Evolutionary conservation across 2,797 vertebrate genomes (phyloP).

Genomic region (Chrysocyon brachyurus): DNA sequence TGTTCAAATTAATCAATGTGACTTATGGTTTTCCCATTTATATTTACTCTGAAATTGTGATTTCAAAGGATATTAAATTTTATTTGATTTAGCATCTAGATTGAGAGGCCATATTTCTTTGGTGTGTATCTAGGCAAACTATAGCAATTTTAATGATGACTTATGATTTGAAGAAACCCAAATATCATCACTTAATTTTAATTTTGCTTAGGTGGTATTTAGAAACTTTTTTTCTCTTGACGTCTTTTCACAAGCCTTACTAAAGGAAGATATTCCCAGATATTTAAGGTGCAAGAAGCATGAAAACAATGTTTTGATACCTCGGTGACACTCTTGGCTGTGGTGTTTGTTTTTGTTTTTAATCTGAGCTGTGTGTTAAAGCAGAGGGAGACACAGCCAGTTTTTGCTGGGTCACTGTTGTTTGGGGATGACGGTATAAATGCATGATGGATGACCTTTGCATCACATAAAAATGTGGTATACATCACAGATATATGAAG

Average conservation of each 20-base stretch:
- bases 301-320: background rate
- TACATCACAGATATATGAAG: background rate
- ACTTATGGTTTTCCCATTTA: conserved; percentile 59
- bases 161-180: conserved; percentile 64
- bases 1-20: conserved; percentile 60
- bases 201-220: conserved; percentile 27
- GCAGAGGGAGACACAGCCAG: background rate
- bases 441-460: background rate
- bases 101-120: conserved; percentile 50
- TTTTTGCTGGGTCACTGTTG: background rate
- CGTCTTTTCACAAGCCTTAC: background rate
- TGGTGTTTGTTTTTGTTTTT: too few species aligned
- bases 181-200: conserved; percentile 63
- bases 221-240: conserved; percentile 32
- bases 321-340: background rate
- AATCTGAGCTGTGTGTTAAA: background rate
- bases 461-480: background rate
- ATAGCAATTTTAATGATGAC: conserved; percentile 54
- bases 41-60: conserved; percentile 68
- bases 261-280: background rate
- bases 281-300: background rate
- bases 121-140: conserved; percentile 39
- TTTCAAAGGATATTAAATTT: conserved; percentile 72
- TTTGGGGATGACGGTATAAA: background rate
- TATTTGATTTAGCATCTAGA: conserved; percentile 71